A percentile compares a stretch with the other conserved stretches of the same genome.
Conservation (phyloP, 2,888 invertebrate species). For the Embidobia sp. region DNA sequence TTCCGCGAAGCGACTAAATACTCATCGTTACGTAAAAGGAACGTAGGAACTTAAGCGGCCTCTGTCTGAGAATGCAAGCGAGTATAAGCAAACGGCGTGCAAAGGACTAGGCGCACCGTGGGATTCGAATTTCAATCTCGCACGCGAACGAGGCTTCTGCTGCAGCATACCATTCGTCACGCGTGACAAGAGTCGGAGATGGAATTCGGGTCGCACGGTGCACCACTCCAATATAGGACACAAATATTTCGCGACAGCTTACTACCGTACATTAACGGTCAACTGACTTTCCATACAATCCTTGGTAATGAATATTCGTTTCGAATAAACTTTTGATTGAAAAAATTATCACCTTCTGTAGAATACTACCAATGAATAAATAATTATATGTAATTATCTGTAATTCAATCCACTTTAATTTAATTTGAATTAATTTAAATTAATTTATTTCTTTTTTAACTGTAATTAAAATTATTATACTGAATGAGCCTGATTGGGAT, state of each 20-base stretch:
- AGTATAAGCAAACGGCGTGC: slow-evolving; percentile 63
- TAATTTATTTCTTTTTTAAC: too few relatives aligned
- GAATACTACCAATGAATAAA: too few relatives aligned
- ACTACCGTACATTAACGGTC: slow-evolving; percentile 3
- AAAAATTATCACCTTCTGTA: too few relatives aligned
- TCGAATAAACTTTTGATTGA: too few relatives aligned
- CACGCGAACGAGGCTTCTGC: slow-evolving; percentile 71
- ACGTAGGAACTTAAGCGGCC: slow-evolving; percentile 71
- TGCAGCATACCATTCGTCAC: slow-evolving; percentile 65
- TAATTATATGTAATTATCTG: too few relatives aligned
- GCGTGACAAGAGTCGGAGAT: slow-evolving; percentile 68
- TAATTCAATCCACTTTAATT: too few relatives aligned
- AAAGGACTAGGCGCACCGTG: slow-evolving; percentile 69
- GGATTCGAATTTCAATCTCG: slow-evolving; percentile 74
- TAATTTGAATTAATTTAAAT: too few relatives aligned
- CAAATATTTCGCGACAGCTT: slow-evolving; percentile 36
- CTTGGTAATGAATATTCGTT: too few relatives aligned
- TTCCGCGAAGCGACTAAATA: slow-evolving; percentile 77
- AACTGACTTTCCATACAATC: too few relatives aligned
- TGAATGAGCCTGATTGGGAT: too few relatives aligned
- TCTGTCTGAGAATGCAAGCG: slow-evolving; percentile 75
- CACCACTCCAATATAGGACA: slow-evolving; percentile 42
- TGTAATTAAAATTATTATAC: too few relatives aligned
- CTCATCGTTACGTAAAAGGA: slow-evolving; percentile 77
- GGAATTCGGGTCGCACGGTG: slow-evolving; percentile 77